These are phyloP conservation scores for Ametastegia equiseti DNA, from an alignment of 2,888 invertebrate species.

Conservation along the genomic window DNA sequence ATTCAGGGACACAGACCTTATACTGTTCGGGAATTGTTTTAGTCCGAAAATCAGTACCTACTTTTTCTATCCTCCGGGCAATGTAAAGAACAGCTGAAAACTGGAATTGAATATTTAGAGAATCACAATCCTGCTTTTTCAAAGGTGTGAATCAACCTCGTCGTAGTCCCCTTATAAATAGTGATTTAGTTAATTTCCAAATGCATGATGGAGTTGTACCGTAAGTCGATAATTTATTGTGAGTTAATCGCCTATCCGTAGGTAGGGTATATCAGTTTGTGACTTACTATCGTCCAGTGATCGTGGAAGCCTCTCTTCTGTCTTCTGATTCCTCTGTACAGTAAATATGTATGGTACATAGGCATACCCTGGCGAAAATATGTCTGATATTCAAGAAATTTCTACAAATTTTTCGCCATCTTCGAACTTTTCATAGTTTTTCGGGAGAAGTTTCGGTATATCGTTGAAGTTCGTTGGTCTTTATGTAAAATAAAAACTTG, in stretches of 20 bases:
- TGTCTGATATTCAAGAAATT: no score
- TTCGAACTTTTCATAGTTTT: no score
- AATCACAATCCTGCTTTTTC: neutral
- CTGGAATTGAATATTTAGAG: neutral
- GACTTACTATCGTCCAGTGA: constrained; percentile 12
- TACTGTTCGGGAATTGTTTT: no score
- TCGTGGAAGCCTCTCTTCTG: neutral
- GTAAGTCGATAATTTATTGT: constrained; percentile 6
- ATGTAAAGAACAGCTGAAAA: no score
- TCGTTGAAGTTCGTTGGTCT: no score
- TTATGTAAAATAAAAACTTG: no score
- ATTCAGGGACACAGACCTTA: no score
- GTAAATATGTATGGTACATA: neutral
- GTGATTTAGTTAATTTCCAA: constrained; percentile 22
- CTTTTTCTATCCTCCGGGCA: no score
- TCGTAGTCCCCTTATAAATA: constrained; percentile 19
- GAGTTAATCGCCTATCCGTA: constrained; percentile 17
- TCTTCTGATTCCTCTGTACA: constrained; percentile 14
- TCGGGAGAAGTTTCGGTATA: no score
- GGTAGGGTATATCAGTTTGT: neutral
- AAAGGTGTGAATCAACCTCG: neutral
- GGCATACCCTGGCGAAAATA: no score
- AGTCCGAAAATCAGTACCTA: no score
- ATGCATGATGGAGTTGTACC: constrained; percentile 35
- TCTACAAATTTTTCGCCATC: no score